Evolutionary conservation across 37 sponge, comb jelly and placozoan genomes (phyloP), one percentile per base, ranked within the genome.

Genomic region (Cliona cf. orientalis): DNA sequence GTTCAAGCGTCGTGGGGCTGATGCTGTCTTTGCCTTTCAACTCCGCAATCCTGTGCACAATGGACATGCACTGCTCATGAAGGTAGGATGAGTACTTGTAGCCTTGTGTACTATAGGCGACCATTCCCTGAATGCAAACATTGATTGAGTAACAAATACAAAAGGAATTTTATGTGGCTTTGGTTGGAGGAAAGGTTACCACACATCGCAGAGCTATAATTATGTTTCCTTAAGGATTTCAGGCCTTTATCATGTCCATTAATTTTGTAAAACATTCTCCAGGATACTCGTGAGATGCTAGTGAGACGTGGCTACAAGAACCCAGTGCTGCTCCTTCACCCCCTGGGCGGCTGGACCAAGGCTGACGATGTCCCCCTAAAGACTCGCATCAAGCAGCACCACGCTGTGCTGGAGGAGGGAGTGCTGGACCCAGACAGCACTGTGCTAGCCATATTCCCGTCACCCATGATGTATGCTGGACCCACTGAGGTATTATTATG

Each of bases 391-490:
- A 58, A 88, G 78, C 99, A 99, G 74, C 99, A 99, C 64, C 91
- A 90, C 43, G 97, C 95, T 42, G 97, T 99, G 0, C 56, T 99
- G 69, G 85, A 90, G 66, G 99, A 99, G 53, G 91, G 91, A 0
- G 86, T 96, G 3, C 86, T 99, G 58, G 93, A 94, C 44, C 86
- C 88, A 2, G 83, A 83, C 38, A 73, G 64, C 57, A 99, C 99
- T 22, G 93, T 99, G 12, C 87, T 99, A 63, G 97, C 99, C 68
- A 99, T 99, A 66, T 99, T 99, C 84, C 99, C 99, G 26, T 96
- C 97, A 28, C 99, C 99, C 65, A 99, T 99, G 99, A 94, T 96
- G 97, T 99, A 99, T 79, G 99, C 99, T 57, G 99, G 99, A 53
- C 75, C 66, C 29, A 76, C 79, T 5, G 84, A 82, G 63, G 86